These are phyloP conservation scores for Aradophagus sp. DNA, from an alignment of 1,140 invertebrate genomes.

Conservation along the genomic window DNA sequence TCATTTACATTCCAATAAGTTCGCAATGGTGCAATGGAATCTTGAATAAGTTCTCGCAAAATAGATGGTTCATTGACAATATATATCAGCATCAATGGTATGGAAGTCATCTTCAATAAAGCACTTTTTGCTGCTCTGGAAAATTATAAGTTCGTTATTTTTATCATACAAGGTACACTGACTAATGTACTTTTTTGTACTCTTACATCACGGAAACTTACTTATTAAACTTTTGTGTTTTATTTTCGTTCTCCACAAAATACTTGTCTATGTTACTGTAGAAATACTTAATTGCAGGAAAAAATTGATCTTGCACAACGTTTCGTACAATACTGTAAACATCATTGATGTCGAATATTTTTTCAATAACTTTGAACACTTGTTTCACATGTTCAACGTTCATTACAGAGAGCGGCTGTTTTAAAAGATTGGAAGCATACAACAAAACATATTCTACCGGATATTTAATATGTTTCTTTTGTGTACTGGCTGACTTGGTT, in stretches of 20 bases:
- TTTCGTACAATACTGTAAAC: slow-evolving; percentile 62
- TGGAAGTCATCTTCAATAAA: slow-evolving; percentile 64
- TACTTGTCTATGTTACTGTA: slow-evolving; percentile 70
- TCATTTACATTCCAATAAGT: slow-evolving; percentile 66
- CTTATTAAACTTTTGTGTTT: slow-evolving; percentile 68
- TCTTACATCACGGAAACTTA: slow-evolving; percentile 51
- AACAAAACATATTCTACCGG: slow-evolving; percentile 61
- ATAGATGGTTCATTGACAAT: slow-evolving; percentile 63
- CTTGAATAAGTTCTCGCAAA: slow-evolving; percentile 68
- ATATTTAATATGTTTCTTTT: slow-evolving; percentile 52
- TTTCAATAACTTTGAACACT: slow-evolving; percentile 64
- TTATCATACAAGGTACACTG: too few relatives aligned
- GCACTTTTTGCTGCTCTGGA: slow-evolving; percentile 64
- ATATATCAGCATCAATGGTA: slow-evolving; percentile 65
- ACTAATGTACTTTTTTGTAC: too few relatives aligned
- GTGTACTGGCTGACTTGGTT: slow-evolving; percentile 47
- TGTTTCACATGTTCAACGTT: slow-evolving; percentile 62
- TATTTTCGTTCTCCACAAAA: slow-evolving; percentile 69
- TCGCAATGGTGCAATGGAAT: slow-evolving; percentile 65
- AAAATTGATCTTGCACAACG: slow-evolving; percentile 62
- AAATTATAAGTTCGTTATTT: too few relatives aligned
- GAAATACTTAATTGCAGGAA: slow-evolving; percentile 64
- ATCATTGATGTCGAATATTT: slow-evolving; percentile 64
- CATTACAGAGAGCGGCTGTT: slow-evolving; percentile 70
- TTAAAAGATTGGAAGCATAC: slow-evolving; percentile 63